These are phyloP conservation scores for Hermatobates lingyangjiaoensis DNA, from an alignment of 1,140 invertebrate species.

Conservation along the genomic window DNA sequence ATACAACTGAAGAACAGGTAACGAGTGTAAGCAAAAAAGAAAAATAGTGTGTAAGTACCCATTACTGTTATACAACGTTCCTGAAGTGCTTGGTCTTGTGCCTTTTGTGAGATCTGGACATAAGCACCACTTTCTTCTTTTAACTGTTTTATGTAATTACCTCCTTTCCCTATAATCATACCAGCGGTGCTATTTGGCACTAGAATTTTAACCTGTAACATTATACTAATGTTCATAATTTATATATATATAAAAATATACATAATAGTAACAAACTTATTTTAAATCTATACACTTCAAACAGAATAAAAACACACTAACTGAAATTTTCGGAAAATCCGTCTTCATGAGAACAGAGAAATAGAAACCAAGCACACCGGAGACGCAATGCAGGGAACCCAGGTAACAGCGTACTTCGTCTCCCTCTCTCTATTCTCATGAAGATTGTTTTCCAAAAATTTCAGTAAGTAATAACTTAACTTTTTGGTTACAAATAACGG, in stretches of 20 bases:
- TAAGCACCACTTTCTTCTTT: conserved; percentile 94
- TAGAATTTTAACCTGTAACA: conserved; percentile 77
- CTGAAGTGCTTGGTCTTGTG: conserved; percentile 85
- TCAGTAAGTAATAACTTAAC: no score
- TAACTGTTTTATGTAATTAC: conserved; percentile 94
- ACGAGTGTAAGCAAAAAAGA: conserved; percentile 1
- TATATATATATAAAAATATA: conserved; percentile 3
- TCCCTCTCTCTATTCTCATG: no score
- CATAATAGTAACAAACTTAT: no score
- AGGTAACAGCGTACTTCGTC: no score
- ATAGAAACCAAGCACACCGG: no score
- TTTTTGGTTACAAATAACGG: no score
- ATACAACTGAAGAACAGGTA: not conserved
- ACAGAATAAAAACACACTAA: no score
- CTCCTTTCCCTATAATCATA: conserved; percentile 97
- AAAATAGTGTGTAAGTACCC: conserved; percentile 39
- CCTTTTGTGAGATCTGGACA: conserved; percentile 97
- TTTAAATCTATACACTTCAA: no score
- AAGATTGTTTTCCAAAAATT: no score
- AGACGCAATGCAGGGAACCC: no score
- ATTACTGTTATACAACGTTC: conserved; percentile 95
- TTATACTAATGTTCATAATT: not conserved
- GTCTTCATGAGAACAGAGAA: no score
- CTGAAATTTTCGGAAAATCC: no score
- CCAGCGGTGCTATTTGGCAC: conserved; percentile 97